Evolutionary conservation across 2,113 vertebrate species (phyloP).

Genomic region (Capricornis sumatraensis): DNA sequence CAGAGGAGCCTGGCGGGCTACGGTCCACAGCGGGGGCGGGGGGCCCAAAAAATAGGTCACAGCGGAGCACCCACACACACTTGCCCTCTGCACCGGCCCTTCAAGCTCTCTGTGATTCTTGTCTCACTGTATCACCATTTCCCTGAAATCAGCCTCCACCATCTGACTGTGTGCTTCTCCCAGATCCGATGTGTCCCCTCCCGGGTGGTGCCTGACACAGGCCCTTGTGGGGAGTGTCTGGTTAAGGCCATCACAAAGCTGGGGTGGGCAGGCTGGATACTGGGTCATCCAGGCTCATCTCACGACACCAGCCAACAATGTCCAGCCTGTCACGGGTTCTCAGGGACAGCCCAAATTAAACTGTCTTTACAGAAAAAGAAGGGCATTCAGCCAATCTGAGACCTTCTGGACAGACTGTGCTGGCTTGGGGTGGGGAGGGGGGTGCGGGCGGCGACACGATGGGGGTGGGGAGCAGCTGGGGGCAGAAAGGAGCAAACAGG

Average conservation of each 20-base stretch:
- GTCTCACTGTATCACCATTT: not conserved
- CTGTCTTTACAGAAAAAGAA: not conserved
- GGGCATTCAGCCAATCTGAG: not conserved
- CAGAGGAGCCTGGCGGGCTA: not conserved
- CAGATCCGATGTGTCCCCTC: accelerated
- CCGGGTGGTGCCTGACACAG: accelerated
- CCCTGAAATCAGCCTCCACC: not conserved
- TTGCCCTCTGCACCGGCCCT: not conserved
- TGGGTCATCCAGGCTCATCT: not conserved
- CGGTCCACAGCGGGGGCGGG: not conserved
- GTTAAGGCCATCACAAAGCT: not conserved
- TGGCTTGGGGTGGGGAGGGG: not conserved
- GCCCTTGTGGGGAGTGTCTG: not conserved
- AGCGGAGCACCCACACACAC: accelerated
- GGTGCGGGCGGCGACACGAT: accelerated
- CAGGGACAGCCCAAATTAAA: not conserved
- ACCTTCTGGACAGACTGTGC: not conserved
- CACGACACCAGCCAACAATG: not conserved
- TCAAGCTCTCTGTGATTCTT: not conserved
- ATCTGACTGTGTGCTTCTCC: not conserved
- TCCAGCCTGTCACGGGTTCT: not conserved
- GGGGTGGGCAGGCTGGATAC: not conserved
- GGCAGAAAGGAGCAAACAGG: not conserved
- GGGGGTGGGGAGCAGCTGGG: accelerated
- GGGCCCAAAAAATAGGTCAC: accelerated